Conservation (phyloP, 2,888 invertebrate genomes). For the Drosophila rubida region DNA sequence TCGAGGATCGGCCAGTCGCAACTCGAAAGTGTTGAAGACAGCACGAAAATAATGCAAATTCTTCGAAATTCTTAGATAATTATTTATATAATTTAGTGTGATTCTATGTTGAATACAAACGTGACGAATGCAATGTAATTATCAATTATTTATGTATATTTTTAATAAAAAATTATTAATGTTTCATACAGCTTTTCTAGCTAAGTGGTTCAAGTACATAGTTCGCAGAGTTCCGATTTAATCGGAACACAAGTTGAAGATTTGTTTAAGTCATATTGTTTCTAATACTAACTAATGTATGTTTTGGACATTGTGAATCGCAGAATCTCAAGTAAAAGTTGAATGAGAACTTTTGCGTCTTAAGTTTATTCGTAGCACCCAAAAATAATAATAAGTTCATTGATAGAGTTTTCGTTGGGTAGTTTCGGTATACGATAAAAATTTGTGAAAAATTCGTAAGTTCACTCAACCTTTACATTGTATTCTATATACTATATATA, state of each 20-base stretch:
- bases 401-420: conserved; percentile 3
- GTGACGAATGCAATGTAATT: conserved; percentile 40
- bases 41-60: conserved; percentile 18
- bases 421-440: conserved; percentile 1
- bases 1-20: conserved; percentile 7
- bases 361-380: conserved; percentile 6
- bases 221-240: conserved; percentile 40
- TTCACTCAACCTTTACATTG: conserved; percentile 14
- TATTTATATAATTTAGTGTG: conserved; percentile 6
- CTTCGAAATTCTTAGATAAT: not conserved
- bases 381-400: not conserved
- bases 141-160: conserved; percentile 42
- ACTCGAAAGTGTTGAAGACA: not conserved
- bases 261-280: conserved; percentile 16
- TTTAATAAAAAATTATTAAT: conserved; percentile 52
- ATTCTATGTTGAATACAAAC: not conserved
- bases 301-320: conserved; percentile 11
- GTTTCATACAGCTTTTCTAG: conserved; percentile 24
- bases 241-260: conserved; percentile 26
- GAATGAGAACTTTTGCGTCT: not conserved
- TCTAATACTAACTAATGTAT: conserved; percentile 21
- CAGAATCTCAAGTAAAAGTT: not conserved
- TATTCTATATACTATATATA: not conserved
- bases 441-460: not conserved
- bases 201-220: conserved; percentile 40